phyloP scores from a whole-genome alignment of 1,140 invertebrate species.

The Gerris buenoi region DNA sequence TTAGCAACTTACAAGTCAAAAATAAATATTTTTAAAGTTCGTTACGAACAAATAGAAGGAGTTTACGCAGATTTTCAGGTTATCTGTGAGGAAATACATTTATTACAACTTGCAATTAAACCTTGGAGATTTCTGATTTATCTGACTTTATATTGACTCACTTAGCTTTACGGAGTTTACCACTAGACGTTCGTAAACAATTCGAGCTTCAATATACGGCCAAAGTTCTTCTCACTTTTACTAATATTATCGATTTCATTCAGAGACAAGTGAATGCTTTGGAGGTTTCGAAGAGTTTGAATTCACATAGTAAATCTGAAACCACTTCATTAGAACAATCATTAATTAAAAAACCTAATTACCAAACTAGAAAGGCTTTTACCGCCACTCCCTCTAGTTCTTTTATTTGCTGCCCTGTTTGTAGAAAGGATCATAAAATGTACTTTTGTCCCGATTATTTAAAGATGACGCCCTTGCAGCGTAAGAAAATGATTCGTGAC shows the following conservation, averaged over 20 bases:
- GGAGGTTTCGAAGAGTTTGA: background rate
- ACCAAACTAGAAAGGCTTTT: no score
- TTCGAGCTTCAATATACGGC: background rate
- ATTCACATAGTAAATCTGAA: no score
- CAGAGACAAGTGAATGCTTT: background rate
- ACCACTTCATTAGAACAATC: no score
- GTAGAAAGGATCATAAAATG: no score
- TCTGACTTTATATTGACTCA: background rate
- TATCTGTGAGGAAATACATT: background rate
- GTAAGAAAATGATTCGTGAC: background rate
- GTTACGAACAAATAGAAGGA: background rate
- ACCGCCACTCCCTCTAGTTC: no score
- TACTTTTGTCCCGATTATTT: no score
- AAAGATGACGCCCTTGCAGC: background rate
- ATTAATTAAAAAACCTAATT: no score
- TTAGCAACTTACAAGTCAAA: background rate
- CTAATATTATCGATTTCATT: background rate
- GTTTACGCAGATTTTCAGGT: background rate
- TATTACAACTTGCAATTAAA: no score
- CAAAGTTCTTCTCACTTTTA: background rate
- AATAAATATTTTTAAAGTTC: background rate
- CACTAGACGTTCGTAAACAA: background rate
- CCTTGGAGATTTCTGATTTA: background rate
- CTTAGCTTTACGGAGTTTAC: background rate
- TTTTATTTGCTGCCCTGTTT: no score